phyloP scores from a whole-genome alignment of 2,797 vertebrate genomes.

The Mormyrus hasselquistii region DNA sequence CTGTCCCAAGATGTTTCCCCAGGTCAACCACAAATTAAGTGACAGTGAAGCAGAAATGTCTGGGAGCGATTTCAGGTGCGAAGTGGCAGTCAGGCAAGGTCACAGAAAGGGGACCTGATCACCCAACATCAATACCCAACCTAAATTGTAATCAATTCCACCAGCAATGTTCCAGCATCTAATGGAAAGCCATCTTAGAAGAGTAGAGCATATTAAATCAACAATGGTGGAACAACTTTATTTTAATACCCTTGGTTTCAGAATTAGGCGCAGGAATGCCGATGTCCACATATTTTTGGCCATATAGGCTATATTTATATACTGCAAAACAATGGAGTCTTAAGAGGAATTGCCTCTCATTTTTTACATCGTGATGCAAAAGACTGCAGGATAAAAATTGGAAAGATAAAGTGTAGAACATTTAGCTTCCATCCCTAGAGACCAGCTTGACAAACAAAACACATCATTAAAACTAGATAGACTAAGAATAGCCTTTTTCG shows the following conservation, averaged over 20 bases:
- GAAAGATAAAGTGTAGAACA: background rate
- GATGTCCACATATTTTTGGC: background rate
- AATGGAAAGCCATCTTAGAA: background rate
- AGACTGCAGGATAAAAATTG: background rate
- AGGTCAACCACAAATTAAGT: background rate
- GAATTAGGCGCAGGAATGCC: background rate
- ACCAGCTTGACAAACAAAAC: background rate
- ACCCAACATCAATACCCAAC: background rate
- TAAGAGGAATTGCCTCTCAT: background rate
- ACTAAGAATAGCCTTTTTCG: background rate
- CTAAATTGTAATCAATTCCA: background rate
- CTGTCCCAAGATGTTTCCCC: background rate
- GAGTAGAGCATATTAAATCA: background rate
- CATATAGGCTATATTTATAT: background rate
- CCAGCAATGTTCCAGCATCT: background rate
- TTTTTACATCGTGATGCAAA: background rate
- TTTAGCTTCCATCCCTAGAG: background rate
- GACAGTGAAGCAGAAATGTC: background rate
- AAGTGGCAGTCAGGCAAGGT: background rate
- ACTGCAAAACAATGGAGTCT: background rate
- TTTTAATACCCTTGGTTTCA: background rate
- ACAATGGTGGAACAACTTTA: background rate
- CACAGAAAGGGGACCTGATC: background rate
- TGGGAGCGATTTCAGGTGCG: background rate
- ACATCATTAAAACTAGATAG: background rate